A percentile compares a stretch with the other conserved stretches of the same genome.
phyloP scores from a whole-genome alignment of 2,113 vertebrate genomes.

The Orycteropus afer region DNA sequence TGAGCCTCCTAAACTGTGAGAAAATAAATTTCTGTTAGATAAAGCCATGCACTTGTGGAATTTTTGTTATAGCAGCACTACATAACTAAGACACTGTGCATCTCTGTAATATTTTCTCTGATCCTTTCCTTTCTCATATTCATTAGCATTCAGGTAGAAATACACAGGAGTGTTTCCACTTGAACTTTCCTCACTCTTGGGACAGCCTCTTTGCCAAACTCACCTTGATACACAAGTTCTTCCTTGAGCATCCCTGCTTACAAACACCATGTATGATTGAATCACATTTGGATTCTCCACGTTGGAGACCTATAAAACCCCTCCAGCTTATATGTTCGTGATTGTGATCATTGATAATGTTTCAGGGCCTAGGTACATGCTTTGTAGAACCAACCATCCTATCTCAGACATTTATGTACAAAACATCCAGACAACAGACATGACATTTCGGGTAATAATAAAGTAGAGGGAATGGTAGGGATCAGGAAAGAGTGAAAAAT shows the following conservation, averaged over 20 bases:
- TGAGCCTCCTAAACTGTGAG: background rate
- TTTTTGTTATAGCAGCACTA: background rate
- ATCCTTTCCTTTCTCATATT: slow-evolving; percentile 46
- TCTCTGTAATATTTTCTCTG: background rate
- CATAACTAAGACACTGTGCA: background rate
- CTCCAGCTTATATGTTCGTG: background rate
- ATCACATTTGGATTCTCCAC: background rate
- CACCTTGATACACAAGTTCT: slow-evolving; percentile 1
- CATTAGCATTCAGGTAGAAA: slow-evolving; percentile 73
- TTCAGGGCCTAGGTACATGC: background rate
- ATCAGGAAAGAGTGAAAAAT: background rate
- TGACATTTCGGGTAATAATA: background rate
- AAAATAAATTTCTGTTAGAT: background rate
- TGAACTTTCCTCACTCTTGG: slow-evolving; percentile 72
- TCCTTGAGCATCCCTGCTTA: slow-evolving; percentile 39
- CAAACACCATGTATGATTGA: background rate
- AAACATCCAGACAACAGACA: background rate
- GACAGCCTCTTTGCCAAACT: slow-evolving; percentile 59
- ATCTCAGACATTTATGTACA: background rate
- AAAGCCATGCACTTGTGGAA: background rate
- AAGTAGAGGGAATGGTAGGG: background rate
- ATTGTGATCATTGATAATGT: background rate
- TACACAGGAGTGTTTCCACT: slow-evolving; percentile 58
- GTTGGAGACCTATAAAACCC: background rate
- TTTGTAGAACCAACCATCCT: background rate